phyloP scores from a whole-genome alignment of 2,113 vertebrate species.

The Scortum barcoo region DNA sequence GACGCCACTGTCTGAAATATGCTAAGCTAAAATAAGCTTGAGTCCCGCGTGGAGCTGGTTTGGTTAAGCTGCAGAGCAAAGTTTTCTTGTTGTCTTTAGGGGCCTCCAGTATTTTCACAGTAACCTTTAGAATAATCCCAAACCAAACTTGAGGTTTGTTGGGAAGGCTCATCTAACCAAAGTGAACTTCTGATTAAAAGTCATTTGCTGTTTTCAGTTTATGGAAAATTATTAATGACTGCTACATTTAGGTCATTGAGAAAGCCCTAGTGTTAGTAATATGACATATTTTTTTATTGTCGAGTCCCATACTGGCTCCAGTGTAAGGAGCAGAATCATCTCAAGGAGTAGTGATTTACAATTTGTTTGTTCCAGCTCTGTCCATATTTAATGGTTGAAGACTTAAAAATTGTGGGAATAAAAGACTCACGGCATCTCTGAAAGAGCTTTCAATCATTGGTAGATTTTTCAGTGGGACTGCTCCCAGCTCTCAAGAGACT shows the following conservation, averaged over 20 bases:
- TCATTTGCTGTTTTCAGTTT: not conserved
- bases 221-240: not conserved
- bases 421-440: not conserved
- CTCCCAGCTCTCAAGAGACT: not conserved
- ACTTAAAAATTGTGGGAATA: not conserved
- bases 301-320: not conserved
- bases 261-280: not conserved
- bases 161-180: not conserved
- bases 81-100: slow-evolving; percentile 1
- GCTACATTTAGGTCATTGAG: not conserved
- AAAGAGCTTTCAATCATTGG: not conserved
- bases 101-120: slow-evolving; percentile 24
- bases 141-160: slow-evolving; percentile 33
- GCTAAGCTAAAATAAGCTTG: not conserved
- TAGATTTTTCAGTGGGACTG: not conserved
- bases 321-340: not conserved
- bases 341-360: not conserved
- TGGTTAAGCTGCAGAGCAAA: not conserved
- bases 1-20: slow-evolving; percentile 6
- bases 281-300: not conserved
- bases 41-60: not conserved
- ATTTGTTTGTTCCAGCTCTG: not conserved
- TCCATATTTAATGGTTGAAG: not conserved
- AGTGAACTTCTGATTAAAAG: not conserved
- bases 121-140: slow-evolving; percentile 30